These are phyloP conservation scores for Rhodophaea formosa DNA, from an alignment of 2,888 invertebrate species.

Conservation along the genomic window DNA sequence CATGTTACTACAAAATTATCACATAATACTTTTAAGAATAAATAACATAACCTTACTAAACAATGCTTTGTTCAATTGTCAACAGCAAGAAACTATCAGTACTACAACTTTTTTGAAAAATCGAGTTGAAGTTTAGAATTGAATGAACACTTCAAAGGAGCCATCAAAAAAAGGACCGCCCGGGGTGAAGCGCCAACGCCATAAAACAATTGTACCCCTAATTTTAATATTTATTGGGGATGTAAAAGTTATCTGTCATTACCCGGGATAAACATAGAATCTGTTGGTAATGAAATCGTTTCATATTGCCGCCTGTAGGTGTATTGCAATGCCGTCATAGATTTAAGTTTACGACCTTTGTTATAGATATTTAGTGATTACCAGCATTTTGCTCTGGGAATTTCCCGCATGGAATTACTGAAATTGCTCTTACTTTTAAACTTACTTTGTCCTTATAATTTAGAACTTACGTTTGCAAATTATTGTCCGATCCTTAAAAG, in stretches of 20 bases:
- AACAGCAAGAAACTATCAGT: not conserved
- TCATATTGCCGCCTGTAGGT: not conserved
- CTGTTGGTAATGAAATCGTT: not conserved
- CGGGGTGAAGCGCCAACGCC: slow-evolving; percentile 1
- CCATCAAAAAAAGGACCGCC: slow-evolving; percentile 5
- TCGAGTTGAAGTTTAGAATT: not conserved
- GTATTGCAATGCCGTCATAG: not conserved
- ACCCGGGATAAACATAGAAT: not conserved
- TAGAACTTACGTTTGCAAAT: too few species aligned
- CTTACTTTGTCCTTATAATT: too few species aligned
- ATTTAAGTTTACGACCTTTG: not conserved
- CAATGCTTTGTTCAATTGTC: not conserved
- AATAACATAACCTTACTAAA: too few species aligned
- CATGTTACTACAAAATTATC: too few species aligned
- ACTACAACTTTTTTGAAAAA: not conserved
- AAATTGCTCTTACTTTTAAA: too few species aligned
- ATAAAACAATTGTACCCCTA: not conserved
- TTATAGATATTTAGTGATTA: not conserved
- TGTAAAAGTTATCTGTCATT: slow-evolving; percentile 7
- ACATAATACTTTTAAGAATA: too few species aligned
- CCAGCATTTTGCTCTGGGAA: not conserved
- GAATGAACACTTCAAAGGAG: not conserved
- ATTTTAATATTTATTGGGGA: slow-evolving; percentile 7
- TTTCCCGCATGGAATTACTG: not conserved
- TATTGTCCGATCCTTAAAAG: too few species aligned